Percentiles rank a stretch among this genome's conserved stretches.
phyloP scores from a whole-genome alignment of 2,113 vertebrate species.

The Potamarius usumacintae region DNA sequence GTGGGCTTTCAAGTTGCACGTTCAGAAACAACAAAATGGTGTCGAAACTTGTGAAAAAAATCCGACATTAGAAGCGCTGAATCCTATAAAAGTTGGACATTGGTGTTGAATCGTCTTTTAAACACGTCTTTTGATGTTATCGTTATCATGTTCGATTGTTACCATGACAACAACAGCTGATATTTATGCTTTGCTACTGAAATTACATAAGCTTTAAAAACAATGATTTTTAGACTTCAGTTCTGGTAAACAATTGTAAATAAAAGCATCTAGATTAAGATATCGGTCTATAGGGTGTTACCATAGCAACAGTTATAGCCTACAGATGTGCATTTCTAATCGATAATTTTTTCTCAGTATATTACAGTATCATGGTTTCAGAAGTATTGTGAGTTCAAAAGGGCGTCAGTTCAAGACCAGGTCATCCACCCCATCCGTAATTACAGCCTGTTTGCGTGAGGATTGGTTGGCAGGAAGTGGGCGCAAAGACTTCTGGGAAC shows the following conservation, averaged over 20 bases:
- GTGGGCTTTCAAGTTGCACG: neutral
- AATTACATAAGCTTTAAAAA: neutral
- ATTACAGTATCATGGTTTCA: neutral
- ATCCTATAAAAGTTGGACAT: too few species aligned
- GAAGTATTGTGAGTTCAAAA: neutral
- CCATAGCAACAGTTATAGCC: neutral
- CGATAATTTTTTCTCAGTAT: neutral
- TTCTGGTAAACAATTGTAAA: neutral
- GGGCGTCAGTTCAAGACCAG: conserved; percentile 24
- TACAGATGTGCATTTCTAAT: neutral
- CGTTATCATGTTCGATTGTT: neutral
- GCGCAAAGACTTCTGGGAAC: conserved; percentile 54
- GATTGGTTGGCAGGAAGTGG: conserved; percentile 51
- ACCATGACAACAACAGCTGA: neutral
- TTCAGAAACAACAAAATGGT: too few species aligned
- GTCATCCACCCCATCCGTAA: conserved; percentile 39
- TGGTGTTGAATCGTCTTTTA: neutral
- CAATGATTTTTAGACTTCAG: neutral
- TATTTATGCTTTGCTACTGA: neutral
- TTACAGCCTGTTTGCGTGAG: conserved; percentile 45
- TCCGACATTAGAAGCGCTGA: too few species aligned
- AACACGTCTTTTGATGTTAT: neutral
- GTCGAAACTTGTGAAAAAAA: too few species aligned
- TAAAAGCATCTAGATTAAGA: neutral
- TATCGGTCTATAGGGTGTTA: neutral